phyloP scores from a whole-genome alignment of 2,113 vertebrate species.

The Dasyurus viverrinus region DNA sequence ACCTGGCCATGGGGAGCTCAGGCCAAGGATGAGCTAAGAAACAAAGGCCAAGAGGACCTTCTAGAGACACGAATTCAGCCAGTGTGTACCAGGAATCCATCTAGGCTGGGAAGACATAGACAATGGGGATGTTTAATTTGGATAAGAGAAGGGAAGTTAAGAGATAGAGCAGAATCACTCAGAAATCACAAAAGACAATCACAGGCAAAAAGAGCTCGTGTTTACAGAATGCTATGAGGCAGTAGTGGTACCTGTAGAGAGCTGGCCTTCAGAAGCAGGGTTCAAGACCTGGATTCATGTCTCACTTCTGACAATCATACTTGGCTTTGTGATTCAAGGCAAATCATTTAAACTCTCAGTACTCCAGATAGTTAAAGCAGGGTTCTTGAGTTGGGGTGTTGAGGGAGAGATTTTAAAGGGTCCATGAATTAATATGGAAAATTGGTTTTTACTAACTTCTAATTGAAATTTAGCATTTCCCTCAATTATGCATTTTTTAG shows the following conservation, averaged over 20 bases:
- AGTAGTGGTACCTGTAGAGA: background rate
- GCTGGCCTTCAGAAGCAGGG: background rate
- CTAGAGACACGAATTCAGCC: background rate
- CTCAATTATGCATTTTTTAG: background rate
- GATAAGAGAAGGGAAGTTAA: background rate
- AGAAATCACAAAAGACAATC: background rate
- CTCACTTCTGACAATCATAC: background rate
- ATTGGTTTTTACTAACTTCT: background rate
- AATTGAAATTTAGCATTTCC: background rate
- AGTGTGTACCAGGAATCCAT: background rate
- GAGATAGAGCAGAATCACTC: background rate
- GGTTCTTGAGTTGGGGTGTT: background rate
- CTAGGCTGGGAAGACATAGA: background rate
- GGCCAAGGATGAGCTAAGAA: background rate
- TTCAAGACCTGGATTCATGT: background rate
- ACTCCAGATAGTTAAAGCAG: background rate
- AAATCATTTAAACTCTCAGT: background rate
- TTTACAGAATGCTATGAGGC: background rate
- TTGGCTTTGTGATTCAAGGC: background rate
- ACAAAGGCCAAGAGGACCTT: background rate
- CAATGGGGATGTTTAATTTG: background rate
- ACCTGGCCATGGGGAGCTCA: background rate
- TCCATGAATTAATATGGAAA: background rate
- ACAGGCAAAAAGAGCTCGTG: background rate
- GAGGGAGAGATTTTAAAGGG: background rate